Conservation (phyloP, 2,888 invertebrate genomes). For the Reticulitermes lucifugus region DNA sequence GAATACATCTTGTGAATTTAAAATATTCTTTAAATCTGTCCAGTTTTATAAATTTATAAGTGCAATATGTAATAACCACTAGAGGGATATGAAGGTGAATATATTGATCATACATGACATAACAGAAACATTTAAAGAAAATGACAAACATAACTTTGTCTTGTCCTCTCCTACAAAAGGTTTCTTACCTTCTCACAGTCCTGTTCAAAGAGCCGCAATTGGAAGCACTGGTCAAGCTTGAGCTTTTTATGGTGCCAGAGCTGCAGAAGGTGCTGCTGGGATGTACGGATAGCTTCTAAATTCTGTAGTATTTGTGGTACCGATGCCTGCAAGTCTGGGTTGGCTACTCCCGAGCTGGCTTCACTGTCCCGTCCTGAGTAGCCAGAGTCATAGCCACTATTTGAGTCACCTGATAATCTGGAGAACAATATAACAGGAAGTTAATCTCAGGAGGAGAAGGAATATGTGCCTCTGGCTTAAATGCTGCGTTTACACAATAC, state of each 20-base stretch:
- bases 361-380: conserved; percentile 78
- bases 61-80: too few species aligned
- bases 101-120: too few species aligned
- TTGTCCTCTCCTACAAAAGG: too few species aligned
- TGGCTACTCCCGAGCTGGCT: conserved; percentile 68
- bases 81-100: too few species aligned
- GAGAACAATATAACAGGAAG: conserved; percentile 37
- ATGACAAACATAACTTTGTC: too few species aligned
- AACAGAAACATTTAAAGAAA: too few species aligned
- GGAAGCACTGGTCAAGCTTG: conserved; percentile 96
- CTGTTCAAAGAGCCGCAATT: conserved; percentile 94
- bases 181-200: conserved; percentile 86
- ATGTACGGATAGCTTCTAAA: conserved; percentile 87
- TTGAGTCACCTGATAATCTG: conserved; percentile 67
- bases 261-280: conserved; percentile 91
- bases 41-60: too few species aligned
- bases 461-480: too few species aligned
- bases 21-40: too few species aligned
- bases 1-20: too few species aligned
- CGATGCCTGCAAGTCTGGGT: conserved; percentile 73
- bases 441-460: neutral
- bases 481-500: too few species aligned
- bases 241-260: conserved; percentile 96
- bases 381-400: conserved; percentile 76
- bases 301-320: conserved; percentile 82